Percentiles rank a stretch among this genome's conserved stretches.
Evolutionary conservation across 1,140 invertebrate genomes (phyloP).

Genomic region (Dinoponera quadriceps): DNA sequence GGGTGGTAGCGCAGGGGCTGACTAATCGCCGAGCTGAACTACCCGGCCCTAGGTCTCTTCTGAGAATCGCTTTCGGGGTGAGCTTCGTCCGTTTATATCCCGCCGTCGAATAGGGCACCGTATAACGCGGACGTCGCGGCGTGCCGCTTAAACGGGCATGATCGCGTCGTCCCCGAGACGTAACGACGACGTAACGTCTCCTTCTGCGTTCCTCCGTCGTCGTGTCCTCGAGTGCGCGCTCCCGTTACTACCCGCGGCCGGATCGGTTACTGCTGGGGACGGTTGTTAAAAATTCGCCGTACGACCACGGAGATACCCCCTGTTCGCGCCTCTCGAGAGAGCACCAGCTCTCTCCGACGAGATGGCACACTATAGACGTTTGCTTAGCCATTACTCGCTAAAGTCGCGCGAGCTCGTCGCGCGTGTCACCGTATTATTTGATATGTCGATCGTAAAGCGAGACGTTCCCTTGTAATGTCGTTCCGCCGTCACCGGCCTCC

Average conservation of each 20-base stretch:
- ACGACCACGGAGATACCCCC: neutral
- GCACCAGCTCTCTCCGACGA: neutral
- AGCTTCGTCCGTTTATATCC: constrained; percentile 61
- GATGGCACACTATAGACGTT: constrained; percentile 5
- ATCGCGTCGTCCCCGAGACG: constrained; percentile 41
- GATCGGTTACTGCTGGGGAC: constrained; percentile 12
- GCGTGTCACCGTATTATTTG: constrained; percentile 48
- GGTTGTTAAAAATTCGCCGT: constrained; percentile 26
- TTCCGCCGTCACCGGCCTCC: neutral
- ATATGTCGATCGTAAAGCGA: constrained; percentile 47
- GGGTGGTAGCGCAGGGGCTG: constrained; percentile 75
- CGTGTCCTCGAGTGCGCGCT: neutral
- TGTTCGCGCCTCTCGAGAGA: neutral
- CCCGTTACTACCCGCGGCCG: constrained; percentile 1
- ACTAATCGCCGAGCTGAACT: constrained; percentile 76
- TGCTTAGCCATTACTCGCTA: constrained; percentile 34
- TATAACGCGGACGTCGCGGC: constrained; percentile 11
- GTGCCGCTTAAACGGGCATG: constrained; percentile 55
- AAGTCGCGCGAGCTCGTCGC: neutral
- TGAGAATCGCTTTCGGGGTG: constrained; percentile 57
- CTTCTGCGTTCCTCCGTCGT: neutral
- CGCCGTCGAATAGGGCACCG: constrained; percentile 49
- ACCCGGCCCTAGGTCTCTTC: constrained; percentile 58
- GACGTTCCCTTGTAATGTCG: constrained; percentile 35
- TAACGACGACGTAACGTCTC: neutral